phyloP scores from a whole-genome alignment of 2,888 invertebrate species.

The Standfussiana lucernea region DNA sequence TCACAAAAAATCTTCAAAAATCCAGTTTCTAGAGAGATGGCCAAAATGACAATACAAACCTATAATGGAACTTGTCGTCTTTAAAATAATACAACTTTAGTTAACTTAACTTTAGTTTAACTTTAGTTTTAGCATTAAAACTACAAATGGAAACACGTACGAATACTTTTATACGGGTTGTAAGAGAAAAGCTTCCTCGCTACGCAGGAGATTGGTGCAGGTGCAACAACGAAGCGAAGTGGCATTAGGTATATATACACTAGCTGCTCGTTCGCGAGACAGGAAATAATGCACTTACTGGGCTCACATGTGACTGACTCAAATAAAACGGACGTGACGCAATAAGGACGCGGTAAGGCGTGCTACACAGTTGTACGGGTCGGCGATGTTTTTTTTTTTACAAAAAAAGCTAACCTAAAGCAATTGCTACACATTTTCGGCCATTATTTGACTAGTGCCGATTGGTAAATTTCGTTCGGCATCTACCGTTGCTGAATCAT shows the following conservation, averaged over 20 bases:
- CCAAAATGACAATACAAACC: not conserved
- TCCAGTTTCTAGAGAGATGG: not conserved
- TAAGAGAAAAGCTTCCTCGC: slow-evolving; percentile 39
- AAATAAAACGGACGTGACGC: slow-evolving; percentile 55
- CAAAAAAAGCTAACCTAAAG: too few species aligned
- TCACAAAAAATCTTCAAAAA: not conserved
- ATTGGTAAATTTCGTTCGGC: not conserved
- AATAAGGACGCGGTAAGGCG: slow-evolving; percentile 3
- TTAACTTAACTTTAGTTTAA: too few species aligned
- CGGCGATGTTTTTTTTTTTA: not conserved
- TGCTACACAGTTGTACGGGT: not conserved
- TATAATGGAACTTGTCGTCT: not conserved
- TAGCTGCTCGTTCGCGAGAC: slow-evolving; percentile 32
- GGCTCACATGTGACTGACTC: slow-evolving; percentile 38
- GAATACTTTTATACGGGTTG: slow-evolving; percentile 10
- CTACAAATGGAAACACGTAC: slow-evolving; percentile 30
- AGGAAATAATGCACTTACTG: slow-evolving; percentile 54
- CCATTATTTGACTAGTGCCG: not conserved
- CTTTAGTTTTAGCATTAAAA: slow-evolving; percentile 9
- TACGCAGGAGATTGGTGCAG: slow-evolving; percentile 45
- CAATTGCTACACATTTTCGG: not conserved
- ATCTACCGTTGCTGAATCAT: not conserved
- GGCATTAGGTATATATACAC: slow-evolving; percentile 50
- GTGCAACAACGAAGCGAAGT: slow-evolving; percentile 51
- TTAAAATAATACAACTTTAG: not conserved